Conservation (phyloP, 2,113 vertebrate genomes). For the Pomatostomus ruficeps region DNA sequence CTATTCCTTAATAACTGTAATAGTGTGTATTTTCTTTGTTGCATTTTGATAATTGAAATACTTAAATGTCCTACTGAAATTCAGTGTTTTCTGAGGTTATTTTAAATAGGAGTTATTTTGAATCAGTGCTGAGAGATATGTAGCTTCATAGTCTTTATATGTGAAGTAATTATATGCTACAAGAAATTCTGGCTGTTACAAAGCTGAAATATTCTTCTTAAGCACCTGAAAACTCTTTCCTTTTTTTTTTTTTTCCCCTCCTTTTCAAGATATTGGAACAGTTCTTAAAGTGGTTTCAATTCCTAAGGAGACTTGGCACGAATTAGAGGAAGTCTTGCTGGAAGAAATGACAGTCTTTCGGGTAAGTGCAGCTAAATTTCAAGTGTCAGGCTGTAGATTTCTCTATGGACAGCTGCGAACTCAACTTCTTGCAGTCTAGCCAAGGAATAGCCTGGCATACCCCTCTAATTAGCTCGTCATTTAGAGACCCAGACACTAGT, state of each 20-base stretch:
- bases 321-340: constrained; percentile 95
- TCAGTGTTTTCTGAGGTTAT: background rate
- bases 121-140: background rate
- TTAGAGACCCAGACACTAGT: constrained; percentile 65
- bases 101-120: background rate
- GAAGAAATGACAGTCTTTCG: constrained; percentile 97
- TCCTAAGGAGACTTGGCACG: constrained; percentile 96
- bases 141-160: background rate
- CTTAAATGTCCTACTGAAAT: background rate
- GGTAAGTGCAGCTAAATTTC: constrained; percentile 76
- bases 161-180: background rate
- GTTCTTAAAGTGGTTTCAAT: constrained; percentile 96
- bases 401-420: constrained; percentile 57
- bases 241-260: background rate
- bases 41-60: background rate
- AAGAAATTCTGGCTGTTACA: background rate
- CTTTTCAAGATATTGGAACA: constrained; percentile 85
- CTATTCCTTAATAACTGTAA: background rate
- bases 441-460: constrained; percentile 41
- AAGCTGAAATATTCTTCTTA: background rate
- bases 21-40: background rate
- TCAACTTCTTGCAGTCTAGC: constrained; percentile 1
- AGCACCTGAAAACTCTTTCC: background rate
- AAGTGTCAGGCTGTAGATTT: constrained; percentile 53
- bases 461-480: constrained; percentile 71